Evolutionary conservation across 2,888 invertebrate genomes (phyloP).

Genomic region (Griposia aprilina): DNA sequence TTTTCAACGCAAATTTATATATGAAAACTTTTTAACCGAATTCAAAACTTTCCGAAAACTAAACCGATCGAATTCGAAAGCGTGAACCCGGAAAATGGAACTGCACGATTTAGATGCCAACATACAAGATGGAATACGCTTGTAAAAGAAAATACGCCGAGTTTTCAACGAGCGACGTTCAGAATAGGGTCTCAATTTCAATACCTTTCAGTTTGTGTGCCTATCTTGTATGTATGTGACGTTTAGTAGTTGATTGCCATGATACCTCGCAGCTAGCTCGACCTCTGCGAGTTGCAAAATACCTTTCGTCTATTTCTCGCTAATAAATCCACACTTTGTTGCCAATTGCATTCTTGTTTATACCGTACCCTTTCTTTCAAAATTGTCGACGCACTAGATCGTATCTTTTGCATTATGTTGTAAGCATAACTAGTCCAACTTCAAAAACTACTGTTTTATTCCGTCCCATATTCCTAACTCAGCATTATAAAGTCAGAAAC

Average conservation of each 20-base stretch:
- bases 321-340: conserved; percentile 28
- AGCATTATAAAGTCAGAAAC: conserved; percentile 58
- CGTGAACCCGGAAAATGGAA: conserved; percentile 20
- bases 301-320: conserved; percentile 30
- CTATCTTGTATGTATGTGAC: conserved; percentile 65
- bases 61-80: conserved; percentile 6
- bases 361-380: conserved; percentile 18
- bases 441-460: conserved; percentile 49
- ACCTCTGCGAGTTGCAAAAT: conserved; percentile 55
- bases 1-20: background rate
- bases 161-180: conserved; percentile 6
- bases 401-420: conserved; percentile 40
- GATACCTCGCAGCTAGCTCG: conserved; percentile 59
- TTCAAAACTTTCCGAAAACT: background rate
- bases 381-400: conserved; percentile 26
- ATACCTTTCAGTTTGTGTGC: conserved; percentile 67
- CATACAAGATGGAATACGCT: conserved; percentile 5
- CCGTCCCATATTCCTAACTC: conserved; percentile 46
- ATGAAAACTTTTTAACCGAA: background rate
- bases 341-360: conserved; percentile 4
- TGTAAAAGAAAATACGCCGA: conserved; percentile 23
- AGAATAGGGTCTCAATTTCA: conserved; percentile 65
- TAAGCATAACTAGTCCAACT: conserved; percentile 20
- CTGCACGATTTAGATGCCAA: conserved; percentile 10
- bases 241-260: conserved; percentile 55